phyloP scores from a whole-genome alignment of 2,113 vertebrate genomes.

The Apeltes quadracus region DNA sequence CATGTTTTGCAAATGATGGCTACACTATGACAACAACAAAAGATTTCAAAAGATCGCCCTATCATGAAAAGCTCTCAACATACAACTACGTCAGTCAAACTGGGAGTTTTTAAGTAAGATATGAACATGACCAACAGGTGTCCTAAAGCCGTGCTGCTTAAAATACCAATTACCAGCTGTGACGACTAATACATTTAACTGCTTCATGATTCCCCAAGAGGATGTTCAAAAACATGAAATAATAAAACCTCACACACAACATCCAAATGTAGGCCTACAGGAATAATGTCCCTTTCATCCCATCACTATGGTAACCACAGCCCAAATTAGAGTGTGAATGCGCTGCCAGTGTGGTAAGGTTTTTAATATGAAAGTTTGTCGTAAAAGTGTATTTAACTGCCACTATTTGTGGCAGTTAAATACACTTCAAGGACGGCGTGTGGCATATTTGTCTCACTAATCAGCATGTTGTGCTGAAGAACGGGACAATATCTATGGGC shows the following conservation, averaged over 20 bases:
- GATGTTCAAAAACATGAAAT: constrained; percentile 1
- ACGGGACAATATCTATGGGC: neutral
- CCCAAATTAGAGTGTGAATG: constrained; percentile 59
- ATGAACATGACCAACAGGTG: constrained; percentile 33
- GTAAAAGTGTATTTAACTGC: constrained; percentile 13
- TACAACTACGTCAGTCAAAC: constrained; percentile 2
- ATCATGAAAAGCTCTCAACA: neutral
- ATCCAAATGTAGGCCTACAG: constrained; percentile 57
- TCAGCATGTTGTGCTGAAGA: neutral
- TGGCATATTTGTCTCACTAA: neutral
- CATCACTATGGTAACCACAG: constrained; percentile 72
- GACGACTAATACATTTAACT: constrained; percentile 32
- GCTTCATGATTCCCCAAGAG: constrained; percentile 55
- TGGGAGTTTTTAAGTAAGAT: neutral
- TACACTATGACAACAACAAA: constrained; percentile 2
- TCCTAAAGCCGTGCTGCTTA: constrained; percentile 21
- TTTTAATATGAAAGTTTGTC: constrained; percentile 29
- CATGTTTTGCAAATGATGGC: constrained; percentile 8
- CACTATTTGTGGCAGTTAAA: neutral
- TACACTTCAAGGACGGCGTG: neutral
- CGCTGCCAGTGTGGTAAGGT: constrained; percentile 31
- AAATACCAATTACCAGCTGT: constrained; percentile 44
- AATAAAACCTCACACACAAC: constrained; percentile 18
- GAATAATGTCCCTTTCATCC: constrained; percentile 57
- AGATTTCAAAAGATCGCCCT: neutral